These are phyloP conservation scores for Drosophila sproati DNA, from an alignment of 1,140 invertebrate genomes.

Conservation along the genomic window DNA sequence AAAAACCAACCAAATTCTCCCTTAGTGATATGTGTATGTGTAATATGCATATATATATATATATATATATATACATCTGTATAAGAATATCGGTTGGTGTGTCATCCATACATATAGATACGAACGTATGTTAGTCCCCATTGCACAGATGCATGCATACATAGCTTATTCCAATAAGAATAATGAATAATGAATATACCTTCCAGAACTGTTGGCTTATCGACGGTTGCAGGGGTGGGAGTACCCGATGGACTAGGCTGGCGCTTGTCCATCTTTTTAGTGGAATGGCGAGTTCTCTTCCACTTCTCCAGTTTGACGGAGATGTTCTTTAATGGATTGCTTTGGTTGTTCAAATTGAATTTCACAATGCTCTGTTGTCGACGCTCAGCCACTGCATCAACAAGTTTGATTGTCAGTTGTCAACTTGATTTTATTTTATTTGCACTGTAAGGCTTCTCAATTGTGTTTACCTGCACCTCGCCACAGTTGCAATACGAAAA, in stretches of 20 bases:
- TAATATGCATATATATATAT: slow-evolving; percentile 4
- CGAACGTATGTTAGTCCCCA: neutral
- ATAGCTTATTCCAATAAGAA: neutral
- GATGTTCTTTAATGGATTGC: slow-evolving; percentile 26
- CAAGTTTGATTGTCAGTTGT: slow-evolving; percentile 34
- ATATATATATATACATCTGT: neutral
- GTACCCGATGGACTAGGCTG: slow-evolving; percentile 55
- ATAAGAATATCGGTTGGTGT: neutral
- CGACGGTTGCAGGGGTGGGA: slow-evolving; percentile 38
- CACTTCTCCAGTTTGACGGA: slow-evolving; percentile 81
- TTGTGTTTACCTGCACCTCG: slow-evolving; percentile 24
- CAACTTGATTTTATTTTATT: slow-evolving; percentile 8
- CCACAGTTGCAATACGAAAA: slow-evolving; percentile 10
- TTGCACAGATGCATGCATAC: neutral
- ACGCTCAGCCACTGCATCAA: slow-evolving; percentile 27
- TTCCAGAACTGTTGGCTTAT: slow-evolving; percentile 78
- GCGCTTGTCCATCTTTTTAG: slow-evolving; percentile 78
- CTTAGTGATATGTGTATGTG: neutral
- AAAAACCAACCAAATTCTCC: neutral
- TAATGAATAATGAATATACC: slow-evolving; percentile 48
- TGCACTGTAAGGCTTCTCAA: slow-evolving; percentile 46
- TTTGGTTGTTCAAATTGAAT: slow-evolving; percentile 4
- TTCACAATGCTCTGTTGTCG: slow-evolving; percentile 28
- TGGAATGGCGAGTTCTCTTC: slow-evolving; percentile 82
- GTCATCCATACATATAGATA: slow-evolving; percentile 1